Evolutionary conservation across 2,113 vertebrate genomes (phyloP), one percentile per base, ranked within the genome.

Genomic region (Lonchura striata): DNA sequence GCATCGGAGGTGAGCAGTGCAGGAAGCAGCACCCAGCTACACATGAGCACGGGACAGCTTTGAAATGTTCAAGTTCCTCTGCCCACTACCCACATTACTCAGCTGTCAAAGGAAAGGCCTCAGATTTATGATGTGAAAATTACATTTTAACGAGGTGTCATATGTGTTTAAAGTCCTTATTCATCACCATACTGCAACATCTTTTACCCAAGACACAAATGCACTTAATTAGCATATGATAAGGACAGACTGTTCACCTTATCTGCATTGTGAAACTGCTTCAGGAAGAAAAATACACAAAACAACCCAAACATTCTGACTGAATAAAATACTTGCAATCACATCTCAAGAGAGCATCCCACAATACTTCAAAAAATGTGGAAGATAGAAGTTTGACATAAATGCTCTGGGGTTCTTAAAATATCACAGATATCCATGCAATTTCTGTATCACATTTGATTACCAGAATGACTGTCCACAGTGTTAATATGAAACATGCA

Each of bases 141-240:
- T 97, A 97, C 97, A 97, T 97, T 98, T 98, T 98, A 98, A 98
- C 92, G 95, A 98, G 97, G 96, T 98, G 98, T 97, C 98, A 97
- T 96, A 95, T 97, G 97, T 97, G 97, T 97, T 98, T 98, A 98
- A 98, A 98, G 94, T 98, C 96, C 95, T 97, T 97, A 98, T 98
- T 98, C 96, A 98, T 98, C 97, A 98, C 95, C 76, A 86, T 68
- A 69, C 63, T 94, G 95, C 92, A 89, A 83, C 80, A 94, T 95
- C 90, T 97, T 97, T 97, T 95, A 96, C 91, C 57, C 72, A 92
- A 96, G 96, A 96, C 82, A 96, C 79, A 97, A 96, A 96, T 63
- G 31, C 70, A 86, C 86, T 93, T 97, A 97, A 98, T 98, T 97
- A 98, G 96, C 97, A 98, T 98, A 97, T 90, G 95, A 66, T 97